A percentile compares a stretch with the other conserved stretches of the same genome.
Evolutionary conservation across 2,888 invertebrate species (phyloP).

Genomic region (Phyto melanocephala): DNA sequence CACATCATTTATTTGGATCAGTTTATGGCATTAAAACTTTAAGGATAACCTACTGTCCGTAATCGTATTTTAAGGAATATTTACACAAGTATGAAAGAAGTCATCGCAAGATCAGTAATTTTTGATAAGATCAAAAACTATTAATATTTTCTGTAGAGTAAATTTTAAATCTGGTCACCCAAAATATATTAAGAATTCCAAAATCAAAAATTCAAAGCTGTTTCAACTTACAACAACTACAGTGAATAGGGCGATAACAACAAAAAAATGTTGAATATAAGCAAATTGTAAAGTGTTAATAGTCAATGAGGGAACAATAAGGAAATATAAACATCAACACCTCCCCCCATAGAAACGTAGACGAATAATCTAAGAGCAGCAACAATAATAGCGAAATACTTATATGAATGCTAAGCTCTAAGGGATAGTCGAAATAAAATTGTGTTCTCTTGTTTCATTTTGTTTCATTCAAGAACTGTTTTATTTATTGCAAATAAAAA

Average conservation of each 20-base stretch:
- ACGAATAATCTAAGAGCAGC: slow-evolving; percentile 13
- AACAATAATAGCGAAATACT: slow-evolving; percentile 36
- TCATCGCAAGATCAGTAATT: no score
- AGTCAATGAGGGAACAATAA: slow-evolving; percentile 71
- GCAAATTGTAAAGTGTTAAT: slow-evolving; percentile 73
- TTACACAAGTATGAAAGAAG: no score
- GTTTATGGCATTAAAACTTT: no score
- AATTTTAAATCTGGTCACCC: slow-evolving; percentile 38
- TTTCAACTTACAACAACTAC: slow-evolving; percentile 49
- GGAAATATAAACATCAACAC: slow-evolving; percentile 63
- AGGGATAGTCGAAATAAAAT: slow-evolving; percentile 53
- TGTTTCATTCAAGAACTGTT: slow-evolving; percentile 44
- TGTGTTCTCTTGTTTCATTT: slow-evolving; percentile 33
- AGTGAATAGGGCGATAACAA: slow-evolving; percentile 43
- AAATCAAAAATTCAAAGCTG: slow-evolving; percentile 70
- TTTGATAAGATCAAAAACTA: no score
- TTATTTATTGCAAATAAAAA: slow-evolving; percentile 48
- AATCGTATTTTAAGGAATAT: no score
- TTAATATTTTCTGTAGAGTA: no score
- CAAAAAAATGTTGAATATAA: slow-evolving; percentile 22
- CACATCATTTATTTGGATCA: no score
- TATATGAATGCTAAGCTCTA: slow-evolving; percentile 30
- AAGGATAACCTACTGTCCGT: no score
- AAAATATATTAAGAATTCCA: slow-evolving; percentile 64
- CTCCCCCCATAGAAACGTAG: slow-evolving; percentile 38